Evolutionary conservation across 2,888 invertebrate genomes (phyloP), one percentile per base, ranked within the genome.

Genomic region (Troides oblongomaculatus): DNA sequence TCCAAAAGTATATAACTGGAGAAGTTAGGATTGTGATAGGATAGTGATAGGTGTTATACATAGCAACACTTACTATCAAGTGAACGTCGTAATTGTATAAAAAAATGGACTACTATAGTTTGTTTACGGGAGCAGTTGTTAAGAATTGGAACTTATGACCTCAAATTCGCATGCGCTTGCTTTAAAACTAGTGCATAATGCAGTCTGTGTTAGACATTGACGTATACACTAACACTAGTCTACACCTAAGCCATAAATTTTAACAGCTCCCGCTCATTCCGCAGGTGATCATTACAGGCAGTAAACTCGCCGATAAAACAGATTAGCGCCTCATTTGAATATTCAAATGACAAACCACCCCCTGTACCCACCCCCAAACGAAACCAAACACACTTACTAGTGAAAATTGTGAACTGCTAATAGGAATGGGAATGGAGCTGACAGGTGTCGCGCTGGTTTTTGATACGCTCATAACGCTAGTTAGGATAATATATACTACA

Each of bases 281-380:
- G 74, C 76, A 87, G 80, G 82, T 84, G 84, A 84, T 88, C 86
- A 90, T 90, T 89, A 89, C 81, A 84, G 87, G 85, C 86, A 83
- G 87, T 90, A 89, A 91, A 90, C 83, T 86, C 83, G 85, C 85
- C 88, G 88, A 90, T 90, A 90, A 90, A 90, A 89, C 81, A 87
- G 88, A 90, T 90, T 90, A 90, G 86, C 84, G 81, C 79, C 78
- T 60, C 79, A 79, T 87, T 88, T 87, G 84, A 88, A 88, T 89
- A 90, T 89, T 88, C 84, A 87, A 90, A 88, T 70, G 70, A 67
- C 70, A 67, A 70, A 70, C 30, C 30, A 30, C 30, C 30, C 30
- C 30, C 30, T 25, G 2, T 30, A 5, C 30, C 30, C 30, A 30
- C 30, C 30, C 30, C 30, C 30, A 30, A 30, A 39, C 43, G 69